Base-by-base conservation (phyloP, 2,888 invertebrate species). In the Rhimphoctona megacephalus region DNA sequence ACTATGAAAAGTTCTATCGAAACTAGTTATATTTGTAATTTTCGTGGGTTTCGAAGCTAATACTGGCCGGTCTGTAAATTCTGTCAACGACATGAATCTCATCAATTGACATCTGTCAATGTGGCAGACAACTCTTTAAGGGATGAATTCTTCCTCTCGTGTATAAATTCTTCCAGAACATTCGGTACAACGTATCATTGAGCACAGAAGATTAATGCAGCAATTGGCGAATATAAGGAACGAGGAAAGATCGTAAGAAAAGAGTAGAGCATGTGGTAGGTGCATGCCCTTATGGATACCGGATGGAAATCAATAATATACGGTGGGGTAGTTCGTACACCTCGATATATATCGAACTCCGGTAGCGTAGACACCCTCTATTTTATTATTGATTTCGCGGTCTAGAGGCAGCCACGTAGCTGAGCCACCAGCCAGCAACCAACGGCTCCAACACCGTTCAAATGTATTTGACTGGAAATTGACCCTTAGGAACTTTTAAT, bases 391-490 rank as follows among this genome's bases (percentile, higher is more conserved):
- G 91, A 91, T 91, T 90, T 83, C 88, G 88, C 85, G 88, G 89
- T 87, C 88, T 84, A 80, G 81, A 84, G 87, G 69, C 81, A 73
- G 54, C 81, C 49, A 46, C 83, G 17, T 77, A 81, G 73, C 83
- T 85, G 46, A 81, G 69, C 69, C 36, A 72, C 66, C 76, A 80
- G 76, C 81, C 67, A 83, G 78, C 83, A 67, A 85, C 80, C 85
- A 76, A 54, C 83, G 84, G 83, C 73, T 87, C 87, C 81, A 84
- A 88, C 89, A 88, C 88, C 90, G 90, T 89, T 91, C 90, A 86
- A 90, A 91, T 92, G 91, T 90, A 92, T 92, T 91, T 91, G 90
- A 90, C 91, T 91, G 92, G 90, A 92, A 91, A 92, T 92, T 90
- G 90, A 90, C 91, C 91, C 91, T 91, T 90, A 89, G 89, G 85